phyloP scores from a whole-genome alignment of 2,113 vertebrate genomes.

The Scomber japonicus region DNA sequence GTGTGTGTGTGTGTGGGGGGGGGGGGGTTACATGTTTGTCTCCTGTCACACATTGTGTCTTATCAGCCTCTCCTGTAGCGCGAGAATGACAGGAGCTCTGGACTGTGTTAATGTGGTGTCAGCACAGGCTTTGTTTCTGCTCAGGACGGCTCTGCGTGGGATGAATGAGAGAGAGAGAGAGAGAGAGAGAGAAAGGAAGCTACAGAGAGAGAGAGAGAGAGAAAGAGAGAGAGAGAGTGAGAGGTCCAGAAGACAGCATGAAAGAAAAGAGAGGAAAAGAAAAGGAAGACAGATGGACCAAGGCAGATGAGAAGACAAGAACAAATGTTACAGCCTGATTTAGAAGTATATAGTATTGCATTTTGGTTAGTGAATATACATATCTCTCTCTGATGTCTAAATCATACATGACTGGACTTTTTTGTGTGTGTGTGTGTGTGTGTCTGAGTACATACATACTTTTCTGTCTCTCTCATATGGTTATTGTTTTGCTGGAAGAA shows the following conservation, averaged over 20 bases:
- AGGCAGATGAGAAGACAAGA: too few species aligned
- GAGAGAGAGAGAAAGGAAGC: neutral
- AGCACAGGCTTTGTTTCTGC: conserved; percentile 57
- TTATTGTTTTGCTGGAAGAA: too few species aligned
- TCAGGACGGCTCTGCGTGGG: conserved; percentile 23
- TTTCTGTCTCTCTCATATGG: too few species aligned
- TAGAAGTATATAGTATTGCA: neutral
- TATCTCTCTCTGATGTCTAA: too few species aligned
- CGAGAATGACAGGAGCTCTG: conserved; percentile 74
- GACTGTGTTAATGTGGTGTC: conserved; percentile 71
- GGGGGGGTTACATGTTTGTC: conserved; percentile 51
- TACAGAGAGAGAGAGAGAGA: neutral
- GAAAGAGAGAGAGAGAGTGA: neutral
- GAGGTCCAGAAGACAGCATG: neutral
- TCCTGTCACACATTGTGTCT: conserved; percentile 69
- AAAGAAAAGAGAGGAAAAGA: neutral
- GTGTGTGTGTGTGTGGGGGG: neutral
- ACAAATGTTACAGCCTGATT: neutral
- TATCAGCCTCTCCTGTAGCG: conserved; percentile 68
- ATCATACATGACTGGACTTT: too few species aligned
- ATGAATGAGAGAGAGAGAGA: conserved; percentile 5
- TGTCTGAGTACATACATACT: too few species aligned
- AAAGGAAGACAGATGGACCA: too few species aligned
- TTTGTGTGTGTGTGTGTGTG: too few species aligned
- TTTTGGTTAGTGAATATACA: neutral